These are phyloP conservation scores for Ophion costatus DNA, from an alignment of 2,888 invertebrate species.

Conservation along the genomic window DNA sequence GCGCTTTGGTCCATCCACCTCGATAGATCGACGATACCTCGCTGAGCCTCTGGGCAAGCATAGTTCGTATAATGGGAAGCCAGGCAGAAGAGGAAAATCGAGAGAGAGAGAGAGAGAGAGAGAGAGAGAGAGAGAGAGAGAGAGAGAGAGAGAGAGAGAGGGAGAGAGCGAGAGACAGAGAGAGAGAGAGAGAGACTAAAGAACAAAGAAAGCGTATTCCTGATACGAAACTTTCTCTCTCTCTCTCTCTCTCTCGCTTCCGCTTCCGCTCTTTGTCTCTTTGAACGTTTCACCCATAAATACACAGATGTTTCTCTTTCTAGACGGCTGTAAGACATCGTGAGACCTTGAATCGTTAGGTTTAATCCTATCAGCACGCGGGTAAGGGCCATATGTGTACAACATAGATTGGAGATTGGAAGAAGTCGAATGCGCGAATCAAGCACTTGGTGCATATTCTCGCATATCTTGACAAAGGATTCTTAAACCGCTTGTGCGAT, in stretches of 20 bases:
- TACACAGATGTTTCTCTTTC: background rate
- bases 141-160: no score
- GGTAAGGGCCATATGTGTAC: background rate
- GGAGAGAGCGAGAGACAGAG: no score
- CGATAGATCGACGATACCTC: no score
- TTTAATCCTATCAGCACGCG: conserved; percentile 47
- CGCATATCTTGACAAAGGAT: conserved; percentile 58
- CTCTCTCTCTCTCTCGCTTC: conserved; percentile 24
- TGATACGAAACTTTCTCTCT: conserved; percentile 16
- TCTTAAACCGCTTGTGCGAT: conserved; percentile 44
- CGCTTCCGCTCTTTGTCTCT: conserved; percentile 15
- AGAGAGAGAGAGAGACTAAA: no score
- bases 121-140: no score
- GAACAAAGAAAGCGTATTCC: background rate
- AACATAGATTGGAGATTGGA: background rate
- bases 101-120: no score
- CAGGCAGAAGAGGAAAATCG: no score
- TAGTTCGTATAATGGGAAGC: no score
- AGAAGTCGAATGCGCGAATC: conserved; percentile 44
- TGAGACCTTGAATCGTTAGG: conserved; percentile 15
- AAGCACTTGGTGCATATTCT: conserved; percentile 28
- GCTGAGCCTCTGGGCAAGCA: no score
- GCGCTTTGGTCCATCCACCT: no score
- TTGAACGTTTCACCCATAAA: background rate
- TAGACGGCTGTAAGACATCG: conserved; percentile 40